Evolutionary conservation across 2,888 invertebrate genomes (phyloP).

Genomic region (Nineta flava): DNA sequence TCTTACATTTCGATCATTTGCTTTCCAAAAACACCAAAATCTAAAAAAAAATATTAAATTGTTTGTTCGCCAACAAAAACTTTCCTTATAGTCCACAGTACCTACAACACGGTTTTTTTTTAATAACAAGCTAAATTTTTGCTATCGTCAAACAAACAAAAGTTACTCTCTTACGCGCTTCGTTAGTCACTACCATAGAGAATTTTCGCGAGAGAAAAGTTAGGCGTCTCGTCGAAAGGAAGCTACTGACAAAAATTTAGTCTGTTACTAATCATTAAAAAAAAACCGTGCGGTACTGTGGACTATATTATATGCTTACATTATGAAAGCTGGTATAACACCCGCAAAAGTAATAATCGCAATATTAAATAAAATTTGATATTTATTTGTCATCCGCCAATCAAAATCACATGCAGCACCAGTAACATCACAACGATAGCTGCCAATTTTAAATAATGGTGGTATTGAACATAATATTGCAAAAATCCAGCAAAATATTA

Average conservation of each 20-base stretch:
- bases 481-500: slow-evolving; percentile 30
- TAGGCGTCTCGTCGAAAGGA: no score
- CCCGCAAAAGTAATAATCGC: slow-evolving; percentile 31
- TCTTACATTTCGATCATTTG: slow-evolving; percentile 8
- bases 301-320: no score
- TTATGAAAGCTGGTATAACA: slow-evolving; percentile 28
- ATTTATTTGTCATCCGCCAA: slow-evolving; percentile 31
- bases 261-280: no score
- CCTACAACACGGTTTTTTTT: no score
- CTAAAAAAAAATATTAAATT: slow-evolving; percentile 7
- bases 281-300: not conserved
- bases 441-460: slow-evolving; percentile 32
- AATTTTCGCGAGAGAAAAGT: no score
- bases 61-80: not conserved
- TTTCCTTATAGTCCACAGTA: no score
- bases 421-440: slow-evolving; percentile 34
- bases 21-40: slow-evolving; percentile 11
- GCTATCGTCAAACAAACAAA: no score
- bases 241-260: no score
- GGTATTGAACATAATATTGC: slow-evolving; percentile 30
- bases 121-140: no score
- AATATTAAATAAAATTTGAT: slow-evolving; percentile 30
- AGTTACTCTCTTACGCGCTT: no score
- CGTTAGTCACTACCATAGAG: no score
- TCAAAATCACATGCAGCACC: slow-evolving; percentile 32